phyloP scores from a whole-genome alignment of 2,113 vertebrate genomes.

The Erythrocebus patas region DNA sequence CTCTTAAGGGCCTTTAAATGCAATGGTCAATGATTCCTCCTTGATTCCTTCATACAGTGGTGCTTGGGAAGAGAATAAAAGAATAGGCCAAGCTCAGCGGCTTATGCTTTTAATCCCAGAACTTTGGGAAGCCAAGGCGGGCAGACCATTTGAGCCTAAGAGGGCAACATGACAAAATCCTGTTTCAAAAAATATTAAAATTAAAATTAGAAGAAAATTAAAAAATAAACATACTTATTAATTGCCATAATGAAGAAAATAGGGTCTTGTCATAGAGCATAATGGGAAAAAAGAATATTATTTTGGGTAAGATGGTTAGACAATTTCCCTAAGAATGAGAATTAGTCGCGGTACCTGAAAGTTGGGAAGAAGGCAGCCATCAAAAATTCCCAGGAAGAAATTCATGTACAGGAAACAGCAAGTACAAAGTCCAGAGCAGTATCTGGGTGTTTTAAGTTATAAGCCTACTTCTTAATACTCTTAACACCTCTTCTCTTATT shows the following conservation, averaged over 20 bases:
- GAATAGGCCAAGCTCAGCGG: too few species aligned
- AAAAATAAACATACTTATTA: neutral
- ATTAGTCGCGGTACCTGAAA: neutral
- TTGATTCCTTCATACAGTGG: neutral
- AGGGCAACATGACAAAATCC: too few species aligned
- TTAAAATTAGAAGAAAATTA: neutral
- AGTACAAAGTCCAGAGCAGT: neutral
- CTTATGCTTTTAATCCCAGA: too few species aligned
- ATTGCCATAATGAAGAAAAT: neutral
- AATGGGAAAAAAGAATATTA: neutral
- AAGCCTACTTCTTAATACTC: neutral
- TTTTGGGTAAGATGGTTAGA: neutral
- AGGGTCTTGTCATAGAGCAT: neutral
- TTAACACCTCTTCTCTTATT: neutral
- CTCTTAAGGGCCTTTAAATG: neutral
- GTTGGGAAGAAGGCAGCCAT: neutral
- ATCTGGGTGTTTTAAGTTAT: neutral
- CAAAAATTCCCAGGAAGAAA: neutral
- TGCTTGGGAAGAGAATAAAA: neutral
- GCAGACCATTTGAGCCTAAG: too few species aligned
- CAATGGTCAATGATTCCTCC: neutral
- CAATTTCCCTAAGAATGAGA: neutral
- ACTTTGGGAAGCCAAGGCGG: too few species aligned
- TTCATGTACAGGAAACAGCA: neutral
- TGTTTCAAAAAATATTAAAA: too few species aligned